Evolutionary conservation across 2,113 vertebrate genomes (phyloP).

Genomic region (Anolis sagrei): DNA sequence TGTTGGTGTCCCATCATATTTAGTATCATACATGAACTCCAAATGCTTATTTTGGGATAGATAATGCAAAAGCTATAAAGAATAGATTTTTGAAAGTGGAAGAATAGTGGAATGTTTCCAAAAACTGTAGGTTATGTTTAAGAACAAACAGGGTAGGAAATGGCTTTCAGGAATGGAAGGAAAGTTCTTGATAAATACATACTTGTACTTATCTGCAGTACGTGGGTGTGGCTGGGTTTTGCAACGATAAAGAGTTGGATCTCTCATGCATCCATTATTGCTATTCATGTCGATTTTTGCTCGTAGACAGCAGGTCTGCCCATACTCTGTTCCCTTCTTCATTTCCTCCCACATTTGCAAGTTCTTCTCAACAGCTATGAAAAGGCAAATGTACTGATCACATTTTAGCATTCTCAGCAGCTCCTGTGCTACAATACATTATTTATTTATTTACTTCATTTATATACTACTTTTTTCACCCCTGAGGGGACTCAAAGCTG

Average conservation of each 20-base stretch:
- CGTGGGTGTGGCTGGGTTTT: conserved; percentile 94
- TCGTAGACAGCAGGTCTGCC: conserved; percentile 94
- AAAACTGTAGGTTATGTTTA: conserved; percentile 2
- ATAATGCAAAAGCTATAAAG: not conserved
- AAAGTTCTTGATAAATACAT: conserved; percentile 45
- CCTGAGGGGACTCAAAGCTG: too few species aligned
- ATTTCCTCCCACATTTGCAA: conserved; percentile 95
- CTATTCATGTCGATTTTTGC: conserved; percentile 98
- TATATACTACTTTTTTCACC: too few species aligned
- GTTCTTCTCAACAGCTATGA: conserved; percentile 91
- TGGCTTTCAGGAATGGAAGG: not conserved
- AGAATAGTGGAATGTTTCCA: not conserved
- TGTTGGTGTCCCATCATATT: not conserved
- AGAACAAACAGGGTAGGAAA: conserved; percentile 12
- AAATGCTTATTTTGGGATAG: not conserved
- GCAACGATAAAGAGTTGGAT: conserved; percentile 96
- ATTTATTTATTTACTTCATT: too few species aligned
- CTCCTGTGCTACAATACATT: not conserved
- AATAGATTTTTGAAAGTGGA: not conserved
- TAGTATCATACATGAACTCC: not conserved
- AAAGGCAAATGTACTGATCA: conserved; percentile 32
- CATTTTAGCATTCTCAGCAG: not conserved
- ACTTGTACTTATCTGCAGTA: conserved; percentile 91
- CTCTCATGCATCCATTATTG: conserved; percentile 97
- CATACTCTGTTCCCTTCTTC: conserved; percentile 88